phyloP scores from a whole-genome alignment of 2,888 invertebrate species.

The Kryphioiulus occultus region DNA sequence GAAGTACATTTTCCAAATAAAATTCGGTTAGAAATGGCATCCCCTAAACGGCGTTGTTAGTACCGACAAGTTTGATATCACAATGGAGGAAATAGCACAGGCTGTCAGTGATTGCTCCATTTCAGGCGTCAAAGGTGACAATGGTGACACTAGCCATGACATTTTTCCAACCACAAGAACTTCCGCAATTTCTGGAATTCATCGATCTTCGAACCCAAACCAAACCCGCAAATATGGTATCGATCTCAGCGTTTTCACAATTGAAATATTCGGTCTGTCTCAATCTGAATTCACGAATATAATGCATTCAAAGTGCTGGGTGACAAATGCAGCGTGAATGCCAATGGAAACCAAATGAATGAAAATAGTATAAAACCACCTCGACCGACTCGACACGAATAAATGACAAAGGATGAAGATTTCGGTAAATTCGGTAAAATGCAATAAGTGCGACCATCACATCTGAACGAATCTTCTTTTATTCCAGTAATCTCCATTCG shows the following conservation, averaged over 20 bases:
- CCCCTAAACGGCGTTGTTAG: too few relatives aligned
- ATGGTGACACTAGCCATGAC: too few relatives aligned
- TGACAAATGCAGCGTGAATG: neutral
- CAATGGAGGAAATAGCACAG: neutral
- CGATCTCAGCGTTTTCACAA: neutral
- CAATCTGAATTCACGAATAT: neutral
- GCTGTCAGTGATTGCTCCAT: neutral
- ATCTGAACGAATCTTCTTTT: neutral
- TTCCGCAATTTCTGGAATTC: neutral
- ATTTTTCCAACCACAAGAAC: neutral
- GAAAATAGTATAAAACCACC: neutral
- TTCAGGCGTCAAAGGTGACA: neutral
- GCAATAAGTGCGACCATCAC: neutral
- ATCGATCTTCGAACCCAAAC: neutral
- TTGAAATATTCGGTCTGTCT: neutral
- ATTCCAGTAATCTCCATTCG: conserved; percentile 7
- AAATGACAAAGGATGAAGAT: neutral
- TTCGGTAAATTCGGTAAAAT: neutral
- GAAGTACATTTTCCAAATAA: too few relatives aligned
- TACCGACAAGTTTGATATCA: too few relatives aligned
- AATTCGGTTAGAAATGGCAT: too few relatives aligned
- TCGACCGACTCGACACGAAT: neutral
- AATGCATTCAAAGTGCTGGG: neutral
- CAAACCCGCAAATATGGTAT: neutral
- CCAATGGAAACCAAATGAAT: neutral